Percentiles rank a stretch among this genome's conserved stretches.
Evolutionary conservation across 2,888 invertebrate genomes (phyloP).

Genomic region (Anoplius nigerrimus): DNA sequence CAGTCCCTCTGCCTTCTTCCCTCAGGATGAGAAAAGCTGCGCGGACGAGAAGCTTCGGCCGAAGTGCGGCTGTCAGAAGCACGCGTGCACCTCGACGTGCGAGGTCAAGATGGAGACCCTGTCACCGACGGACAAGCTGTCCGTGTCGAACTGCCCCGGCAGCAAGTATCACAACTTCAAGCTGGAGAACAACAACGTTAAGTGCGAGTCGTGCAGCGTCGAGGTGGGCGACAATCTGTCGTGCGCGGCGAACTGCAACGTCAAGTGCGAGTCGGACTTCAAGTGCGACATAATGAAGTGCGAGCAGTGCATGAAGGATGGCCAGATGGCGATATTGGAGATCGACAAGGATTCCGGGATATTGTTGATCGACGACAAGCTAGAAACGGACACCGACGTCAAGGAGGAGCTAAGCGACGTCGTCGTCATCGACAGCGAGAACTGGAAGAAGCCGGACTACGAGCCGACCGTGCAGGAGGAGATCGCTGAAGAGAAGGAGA

Average conservation of each 20-base stretch:
- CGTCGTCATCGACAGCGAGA: constrained; percentile 76
- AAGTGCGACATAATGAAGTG: constrained; percentile 71
- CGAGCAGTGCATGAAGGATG: constrained; percentile 71
- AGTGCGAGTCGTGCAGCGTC: constrained; percentile 71
- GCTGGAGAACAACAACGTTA: constrained; percentile 71
- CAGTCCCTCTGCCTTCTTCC: constrained; percentile 20
- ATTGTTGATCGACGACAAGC: constrained; percentile 66
- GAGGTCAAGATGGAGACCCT: constrained; percentile 70
- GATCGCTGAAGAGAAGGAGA: constrained; percentile 55
- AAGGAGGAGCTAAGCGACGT: constrained; percentile 77
- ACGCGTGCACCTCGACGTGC: constrained; percentile 68
- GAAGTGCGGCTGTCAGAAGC: constrained; percentile 68
- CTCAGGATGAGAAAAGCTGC: constrained; percentile 66
- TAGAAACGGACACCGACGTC: constrained; percentile 69
- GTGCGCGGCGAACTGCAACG: constrained; percentile 68
- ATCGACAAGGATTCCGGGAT: constrained; percentile 71
- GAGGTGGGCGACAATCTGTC: constrained; percentile 64
- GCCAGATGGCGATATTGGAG: constrained; percentile 68
- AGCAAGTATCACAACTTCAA: constrained; percentile 63
- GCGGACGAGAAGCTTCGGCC: constrained; percentile 58
- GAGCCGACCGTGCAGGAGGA: constrained; percentile 69
- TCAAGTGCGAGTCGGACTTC: constrained; percentile 70
- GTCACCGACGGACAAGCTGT: constrained; percentile 65
- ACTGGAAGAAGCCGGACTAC: constrained; percentile 72
- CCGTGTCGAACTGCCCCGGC: constrained; percentile 52